Percentiles rank a stretch among this genome's conserved stretches.
Evolutionary conservation across 2,797 vertebrate genomes (phyloP).

Genomic region (Tapirus indicus): DNA sequence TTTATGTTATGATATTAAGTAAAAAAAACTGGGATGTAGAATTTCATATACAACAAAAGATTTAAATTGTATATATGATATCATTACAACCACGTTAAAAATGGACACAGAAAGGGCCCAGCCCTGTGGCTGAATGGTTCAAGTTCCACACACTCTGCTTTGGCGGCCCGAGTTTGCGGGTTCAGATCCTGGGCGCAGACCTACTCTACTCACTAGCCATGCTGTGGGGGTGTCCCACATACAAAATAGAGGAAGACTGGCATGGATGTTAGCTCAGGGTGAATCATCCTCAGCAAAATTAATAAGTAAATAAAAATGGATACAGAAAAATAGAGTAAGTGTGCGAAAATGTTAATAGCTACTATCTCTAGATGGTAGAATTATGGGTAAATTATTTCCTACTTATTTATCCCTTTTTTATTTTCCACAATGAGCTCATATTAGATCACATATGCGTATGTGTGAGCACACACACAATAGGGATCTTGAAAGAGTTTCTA

Average conservation of each 20-base stretch:
- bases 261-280: no score
- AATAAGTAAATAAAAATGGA: not conserved
- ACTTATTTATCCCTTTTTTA: slow-evolving; percentile 23
- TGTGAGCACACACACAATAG: not conserved
- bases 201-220: no score
- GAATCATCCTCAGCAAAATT: no score
- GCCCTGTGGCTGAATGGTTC: no score
- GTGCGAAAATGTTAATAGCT: not conserved
- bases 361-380: not conserved
- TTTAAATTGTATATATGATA: not conserved
- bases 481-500: slow-evolving; percentile 55
- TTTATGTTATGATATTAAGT: not conserved
- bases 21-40: not conserved
- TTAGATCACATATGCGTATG: not conserved
- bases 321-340: not conserved
- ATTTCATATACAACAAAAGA: not conserved
- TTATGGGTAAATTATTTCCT: slow-evolving; percentile 7
- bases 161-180: no score
- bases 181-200: no score
- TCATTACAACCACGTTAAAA: slow-evolving; percentile 6
- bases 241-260: no score
- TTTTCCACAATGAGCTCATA: slow-evolving; percentile 22
- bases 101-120: not conserved
- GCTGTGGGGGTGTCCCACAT: no score
- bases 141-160: no score